Conservation (phyloP, 1,140 invertebrate species). For the Magallana ariakensis region DNA sequence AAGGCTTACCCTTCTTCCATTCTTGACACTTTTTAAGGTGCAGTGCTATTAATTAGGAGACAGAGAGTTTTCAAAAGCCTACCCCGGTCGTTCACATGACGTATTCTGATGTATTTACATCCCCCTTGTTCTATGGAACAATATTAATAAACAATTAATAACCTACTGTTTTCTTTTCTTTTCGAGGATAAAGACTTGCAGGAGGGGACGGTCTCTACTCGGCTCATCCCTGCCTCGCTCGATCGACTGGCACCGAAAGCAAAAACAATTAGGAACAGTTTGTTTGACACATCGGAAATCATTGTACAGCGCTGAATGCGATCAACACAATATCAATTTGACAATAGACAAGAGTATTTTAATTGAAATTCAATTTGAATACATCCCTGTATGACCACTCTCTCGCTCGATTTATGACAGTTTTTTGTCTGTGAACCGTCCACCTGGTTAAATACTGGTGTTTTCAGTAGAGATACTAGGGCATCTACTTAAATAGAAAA, state of each 20-base stretch:
- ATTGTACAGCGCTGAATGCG: conserved; percentile 18
- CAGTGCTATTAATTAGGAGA: too few relatives aligned
- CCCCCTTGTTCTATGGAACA: neutral
- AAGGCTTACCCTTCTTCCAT: too few relatives aligned
- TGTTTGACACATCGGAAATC: conserved; percentile 34
- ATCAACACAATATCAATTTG: conserved; percentile 30
- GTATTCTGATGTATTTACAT: neutral
- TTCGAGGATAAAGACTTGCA: neutral
- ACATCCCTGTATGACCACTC: conserved; percentile 1
- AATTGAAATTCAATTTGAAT: conserved; percentile 31
- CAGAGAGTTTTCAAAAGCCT: too few relatives aligned
- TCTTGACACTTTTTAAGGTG: too few relatives aligned
- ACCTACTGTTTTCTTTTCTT: neutral
- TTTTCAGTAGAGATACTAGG: conserved; percentile 3
- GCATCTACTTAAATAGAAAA: conserved; percentile 31
- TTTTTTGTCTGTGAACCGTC: neutral
- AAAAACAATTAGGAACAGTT: conserved; percentile 24
- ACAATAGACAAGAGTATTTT: conserved; percentile 37
- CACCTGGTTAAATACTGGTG: conserved; percentile 19
- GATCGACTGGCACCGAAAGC: conserved; percentile 11
- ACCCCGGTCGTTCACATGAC: neutral
- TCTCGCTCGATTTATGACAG: neutral
- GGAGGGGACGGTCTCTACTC: neutral
- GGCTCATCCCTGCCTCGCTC: neutral
- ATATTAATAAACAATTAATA: conserved; percentile 16